These are phyloP conservation scores for Capromys pilorides DNA, from an alignment of 2,797 vertebrate species.

Conservation along the genomic window DNA sequence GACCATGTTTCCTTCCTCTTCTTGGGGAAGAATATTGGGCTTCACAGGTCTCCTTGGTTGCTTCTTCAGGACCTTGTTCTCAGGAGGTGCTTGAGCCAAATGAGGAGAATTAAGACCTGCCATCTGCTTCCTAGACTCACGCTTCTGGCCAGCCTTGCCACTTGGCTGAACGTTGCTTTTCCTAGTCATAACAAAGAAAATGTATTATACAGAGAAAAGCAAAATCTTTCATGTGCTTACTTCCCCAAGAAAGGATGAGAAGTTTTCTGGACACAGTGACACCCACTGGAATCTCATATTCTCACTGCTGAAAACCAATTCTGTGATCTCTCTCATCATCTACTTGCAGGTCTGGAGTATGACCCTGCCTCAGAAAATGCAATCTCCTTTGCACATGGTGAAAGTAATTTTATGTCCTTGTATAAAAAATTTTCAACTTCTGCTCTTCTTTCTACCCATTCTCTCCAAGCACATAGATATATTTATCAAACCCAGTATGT, in stretches of 20 bases:
- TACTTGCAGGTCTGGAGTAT: not conserved
- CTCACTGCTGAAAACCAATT: not conserved
- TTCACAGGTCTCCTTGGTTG: accelerated
- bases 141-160: not conserved
- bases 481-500: not conserved
- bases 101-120: accelerated
- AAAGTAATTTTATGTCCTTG: not conserved
- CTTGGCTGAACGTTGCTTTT: not conserved
- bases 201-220: no score
- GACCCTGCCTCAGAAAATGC: not conserved
- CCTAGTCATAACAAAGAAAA: not conserved
- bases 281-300: accelerated
- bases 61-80: not conserved
- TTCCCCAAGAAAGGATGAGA: not conserved
- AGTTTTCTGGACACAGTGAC: not conserved
- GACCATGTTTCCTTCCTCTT: not conserved
- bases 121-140: not conserved
- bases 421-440: not conserved
- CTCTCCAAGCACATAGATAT: not conserved
- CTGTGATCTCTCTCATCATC: not conserved
- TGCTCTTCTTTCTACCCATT: accelerated
- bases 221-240: no score
- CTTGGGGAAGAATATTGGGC: not conserved
- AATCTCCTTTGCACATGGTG: no score
- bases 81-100: accelerated